These are phyloP conservation scores for Ramazzottius varieornatus DNA, from an alignment of 2,888 invertebrate genomes.

Conservation along the genomic window DNA sequence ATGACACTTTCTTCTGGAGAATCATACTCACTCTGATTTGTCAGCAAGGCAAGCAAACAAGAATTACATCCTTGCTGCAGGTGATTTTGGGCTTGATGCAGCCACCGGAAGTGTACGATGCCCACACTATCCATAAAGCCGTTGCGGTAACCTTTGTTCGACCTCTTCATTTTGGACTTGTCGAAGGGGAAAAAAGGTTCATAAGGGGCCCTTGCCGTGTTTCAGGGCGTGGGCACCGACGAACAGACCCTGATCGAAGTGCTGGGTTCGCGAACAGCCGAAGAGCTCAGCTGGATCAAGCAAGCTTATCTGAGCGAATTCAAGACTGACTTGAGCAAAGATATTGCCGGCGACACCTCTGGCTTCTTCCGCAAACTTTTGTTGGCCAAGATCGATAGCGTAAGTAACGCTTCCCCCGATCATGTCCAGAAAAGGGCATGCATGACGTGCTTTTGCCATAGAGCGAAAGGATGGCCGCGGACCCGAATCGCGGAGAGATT, in stretches of 20 bases:
- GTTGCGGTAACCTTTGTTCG: slow-evolving; percentile 8
- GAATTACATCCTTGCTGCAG: neutral
- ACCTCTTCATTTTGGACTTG: neutral
- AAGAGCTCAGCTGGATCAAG: neutral
- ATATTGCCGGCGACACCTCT: slow-evolving; percentile 22
- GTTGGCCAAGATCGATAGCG: neutral
- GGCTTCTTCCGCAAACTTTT: slow-evolving; percentile 24
- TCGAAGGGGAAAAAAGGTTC: neutral
- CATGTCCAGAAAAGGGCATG: too few species aligned
- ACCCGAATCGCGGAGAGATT: neutral
- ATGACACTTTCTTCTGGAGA: too few species aligned
- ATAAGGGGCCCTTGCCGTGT: neutral
- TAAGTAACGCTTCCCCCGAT: too few species aligned
- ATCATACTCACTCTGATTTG: neutral
- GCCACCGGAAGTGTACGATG: slow-evolving; percentile 12
- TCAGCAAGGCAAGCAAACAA: neutral
- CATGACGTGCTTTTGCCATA: neutral
- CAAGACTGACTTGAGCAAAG: slow-evolving; percentile 14
- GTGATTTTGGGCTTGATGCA: neutral
- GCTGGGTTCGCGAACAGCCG: neutral
- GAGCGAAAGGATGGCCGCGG: neutral
- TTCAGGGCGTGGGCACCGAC: slow-evolving; percentile 18
- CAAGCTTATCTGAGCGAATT: slow-evolving; percentile 12
- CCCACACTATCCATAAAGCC: slow-evolving; percentile 11
- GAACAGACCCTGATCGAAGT: slow-evolving; percentile 18